Evolutionary conservation across 35 echinoderm and acorn worm genomes (phyloP), one percentile per base, ranked within the genome.

Genomic region (Eucidaris tribuloides): DNA sequence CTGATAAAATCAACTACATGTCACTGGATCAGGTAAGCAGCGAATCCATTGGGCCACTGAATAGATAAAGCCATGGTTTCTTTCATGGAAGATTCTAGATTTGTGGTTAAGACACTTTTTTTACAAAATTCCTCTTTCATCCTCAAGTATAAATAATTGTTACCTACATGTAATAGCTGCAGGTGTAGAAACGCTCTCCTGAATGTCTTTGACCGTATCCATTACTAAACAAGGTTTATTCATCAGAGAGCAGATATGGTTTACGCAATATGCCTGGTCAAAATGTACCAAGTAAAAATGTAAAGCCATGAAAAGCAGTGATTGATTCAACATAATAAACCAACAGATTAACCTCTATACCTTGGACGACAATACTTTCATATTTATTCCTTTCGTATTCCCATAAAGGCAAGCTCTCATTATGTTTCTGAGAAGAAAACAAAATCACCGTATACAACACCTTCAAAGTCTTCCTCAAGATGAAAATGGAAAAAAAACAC

Each of bases 1-100:
- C 33, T 19, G 41, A 86, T 15, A 78, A 78, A 15, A 78, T 48
- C 42, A 57, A 45, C 22, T 71, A 78, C 37, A 43, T 86, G 70
- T 42, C 70, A 20, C 27, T 86, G 5, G 38, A 79, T 19, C 27
- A 86, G 84, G 84, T 86, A 62, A 28, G 60, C 48, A 11, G 48
- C 48, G 9, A n/a, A 11, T 52, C 48, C n/a, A 11, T n/a, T 11
- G 9, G 9, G n/a, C n/a, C 48, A 52, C 9, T 9, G 9, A 11
- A 11, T 52, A 9, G 9, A 11, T 52, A 52, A n/a, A 9, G 9
- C 48, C 9, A 52, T 9, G n/a, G n/a, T 52, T 11, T 9, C 48
- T 52, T n/a, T 52, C n/a, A n/a, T 11, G 9, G 9, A 52, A 11
- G n/a, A 11, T 52, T n/a, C 9, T n/a, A 52, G n/a, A 9, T n/a